These are phyloP conservation scores for Falco columbarius DNA, from an alignment of 2,797 vertebrate species.

Conservation along the genomic window DNA sequence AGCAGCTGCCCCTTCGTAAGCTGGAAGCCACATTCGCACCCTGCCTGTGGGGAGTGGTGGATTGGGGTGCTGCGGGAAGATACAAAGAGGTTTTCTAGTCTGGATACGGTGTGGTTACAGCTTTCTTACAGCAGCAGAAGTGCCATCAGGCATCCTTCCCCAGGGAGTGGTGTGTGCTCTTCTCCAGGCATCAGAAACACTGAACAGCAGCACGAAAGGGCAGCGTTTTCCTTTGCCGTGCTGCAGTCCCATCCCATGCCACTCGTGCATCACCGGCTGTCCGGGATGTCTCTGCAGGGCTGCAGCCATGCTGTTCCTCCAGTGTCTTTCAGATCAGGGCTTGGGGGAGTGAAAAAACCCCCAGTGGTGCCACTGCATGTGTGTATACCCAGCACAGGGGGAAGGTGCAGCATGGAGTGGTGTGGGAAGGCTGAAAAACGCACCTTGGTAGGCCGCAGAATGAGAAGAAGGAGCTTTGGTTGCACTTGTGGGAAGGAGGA, in stretches of 20 bases:
- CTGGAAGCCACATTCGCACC: neutral
- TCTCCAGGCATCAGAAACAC: neutral
- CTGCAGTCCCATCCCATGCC: fast-evolving
- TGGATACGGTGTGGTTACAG: fast-evolving
- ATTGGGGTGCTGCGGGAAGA: fast-evolving
- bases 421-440: neutral
- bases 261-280: neutral
- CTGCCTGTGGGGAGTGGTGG: fast-evolving
- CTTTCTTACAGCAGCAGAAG: neutral
- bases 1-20: fast-evolving
- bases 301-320: neutral
- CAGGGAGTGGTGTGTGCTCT: neutral
- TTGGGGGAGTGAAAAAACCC: neutral
- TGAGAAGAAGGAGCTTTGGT: neutral
- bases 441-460: neutral
- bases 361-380: fast-evolving
- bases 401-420: fast-evolving
- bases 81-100: neutral
- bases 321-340: neutral
- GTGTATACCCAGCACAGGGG: fast-evolving
- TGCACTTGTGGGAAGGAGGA: neutral
- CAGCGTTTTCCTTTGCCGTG: neutral
- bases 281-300: neutral
- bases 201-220: neutral
- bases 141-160: neutral